phyloP scores from a whole-genome alignment of 1,140 invertebrate species.

The Lucilia cuprina region DNA sequence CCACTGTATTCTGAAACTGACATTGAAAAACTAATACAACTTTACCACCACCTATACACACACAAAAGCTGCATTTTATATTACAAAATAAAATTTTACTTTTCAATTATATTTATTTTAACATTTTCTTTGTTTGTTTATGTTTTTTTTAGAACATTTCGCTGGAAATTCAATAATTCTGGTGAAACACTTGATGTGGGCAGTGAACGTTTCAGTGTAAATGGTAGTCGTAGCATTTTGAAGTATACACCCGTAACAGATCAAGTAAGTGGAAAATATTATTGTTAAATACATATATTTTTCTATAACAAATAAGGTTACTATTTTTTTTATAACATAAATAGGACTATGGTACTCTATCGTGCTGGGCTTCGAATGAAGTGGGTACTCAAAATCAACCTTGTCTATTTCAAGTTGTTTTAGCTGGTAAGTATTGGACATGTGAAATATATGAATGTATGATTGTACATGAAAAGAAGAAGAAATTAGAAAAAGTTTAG shows the following conservation, averaged over 20 bases:
- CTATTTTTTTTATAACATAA: slow-evolving; percentile 32
- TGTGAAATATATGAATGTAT: background rate
- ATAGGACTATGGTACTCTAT: slow-evolving; percentile 75
- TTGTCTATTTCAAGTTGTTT: slow-evolving; percentile 81
- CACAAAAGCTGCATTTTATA: background rate
- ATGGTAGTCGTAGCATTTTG: slow-evolving; percentile 72
- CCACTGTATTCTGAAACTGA: too few species aligned
- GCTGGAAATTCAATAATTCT: slow-evolving; percentile 92
- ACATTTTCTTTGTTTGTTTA: background rate
- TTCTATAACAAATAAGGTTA: too few species aligned
- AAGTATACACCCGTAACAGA: slow-evolving; percentile 76
- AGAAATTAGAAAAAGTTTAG: background rate
- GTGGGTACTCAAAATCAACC: slow-evolving; percentile 77
- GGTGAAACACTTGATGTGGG: slow-evolving; percentile 81
- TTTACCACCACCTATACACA: background rate
- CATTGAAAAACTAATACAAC: background rate
- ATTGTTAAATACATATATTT: background rate
- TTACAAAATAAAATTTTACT: background rate
- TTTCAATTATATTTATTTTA: slow-evolving; percentile 11
- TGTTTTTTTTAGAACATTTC: slow-evolving; percentile 70
- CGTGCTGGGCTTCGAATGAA: slow-evolving; percentile 80
- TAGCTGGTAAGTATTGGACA: slow-evolving; percentile 68
- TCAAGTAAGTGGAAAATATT: slow-evolving; percentile 54
- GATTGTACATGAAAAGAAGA: too few species aligned
- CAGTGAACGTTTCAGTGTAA: slow-evolving; percentile 73